Base-by-base conservation (phyloP, 2,797 vertebrate genomes). In the Hafferia zeledoni region DNA sequence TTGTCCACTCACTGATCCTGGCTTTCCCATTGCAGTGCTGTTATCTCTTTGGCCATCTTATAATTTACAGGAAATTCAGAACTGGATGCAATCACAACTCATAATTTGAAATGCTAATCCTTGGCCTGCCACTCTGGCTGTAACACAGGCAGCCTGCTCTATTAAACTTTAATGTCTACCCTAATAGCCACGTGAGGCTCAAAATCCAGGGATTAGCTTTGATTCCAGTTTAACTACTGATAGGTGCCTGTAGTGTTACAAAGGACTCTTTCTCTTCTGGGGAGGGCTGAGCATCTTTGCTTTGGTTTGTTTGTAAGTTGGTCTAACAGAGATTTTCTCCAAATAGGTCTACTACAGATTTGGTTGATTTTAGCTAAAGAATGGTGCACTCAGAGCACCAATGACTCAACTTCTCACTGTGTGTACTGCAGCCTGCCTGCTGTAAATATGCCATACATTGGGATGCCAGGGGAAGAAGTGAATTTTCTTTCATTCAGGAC, bases 181-280 rank as follows among this genome's bases (percentile, higher is more conserved):
- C 94, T 94, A 96, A 96, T 84, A 94, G 83, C 93, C 93, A 78
- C 92, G 94, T 53, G 87, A 96, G 56, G 56, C 56, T 80, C 77
- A 83, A 97, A 97, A 97, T 94, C 94, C 95, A 90, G 91, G 96
- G 96, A 97, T 97, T 97, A 97, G 50, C 75, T 95, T 94, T 96
- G 87, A 95, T 95, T 96, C 94, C 92, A 94, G 49, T 95, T 93
- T 95, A 93, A 96, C 84, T 96, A 85, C 93, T 95, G 93, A 88
- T 90, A 86, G 94, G 87, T 87, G 85, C 87, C 91, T 94, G 80
- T 27, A 74, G 87, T 64, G 72, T 61, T 94, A 94, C 86, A 90
- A 94, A 95, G 69, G 61, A 82, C 93, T 95, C 78, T 70, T 83
- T 90, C 76, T 72, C 79, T 92, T 88, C 81, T 88, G 86, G 94